phyloP scores from a whole-genome alignment of 2,888 invertebrate species.

The Conus canariensis region DNA sequence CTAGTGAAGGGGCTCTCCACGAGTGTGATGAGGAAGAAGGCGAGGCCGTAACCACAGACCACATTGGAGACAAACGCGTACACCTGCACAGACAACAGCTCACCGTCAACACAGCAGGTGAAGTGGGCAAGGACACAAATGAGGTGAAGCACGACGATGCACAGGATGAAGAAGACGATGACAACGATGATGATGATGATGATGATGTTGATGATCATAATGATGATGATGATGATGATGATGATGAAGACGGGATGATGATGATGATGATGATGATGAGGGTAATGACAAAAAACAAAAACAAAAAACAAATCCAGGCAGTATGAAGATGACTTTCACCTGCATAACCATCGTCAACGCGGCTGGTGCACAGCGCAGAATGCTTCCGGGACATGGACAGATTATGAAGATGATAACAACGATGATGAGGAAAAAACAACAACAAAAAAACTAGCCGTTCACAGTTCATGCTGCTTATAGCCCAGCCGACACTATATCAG shows the following conservation, averaged over 20 bases:
- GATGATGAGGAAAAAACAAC: too few species aligned
- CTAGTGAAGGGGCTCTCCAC: slow-evolving; percentile 50
- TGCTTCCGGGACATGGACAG: too few species aligned
- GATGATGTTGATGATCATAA: slow-evolving; percentile 45
- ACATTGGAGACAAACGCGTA: slow-evolving; percentile 48
- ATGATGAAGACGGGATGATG: background rate
- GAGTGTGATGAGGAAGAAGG: slow-evolving; percentile 49
- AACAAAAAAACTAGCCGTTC: too few species aligned
- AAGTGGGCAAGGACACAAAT: too few species aligned
- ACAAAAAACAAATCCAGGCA: too few species aligned
- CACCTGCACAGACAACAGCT: slow-evolving; percentile 38
- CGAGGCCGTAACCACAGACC: slow-evolving; percentile 40
- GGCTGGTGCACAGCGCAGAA: too few species aligned
- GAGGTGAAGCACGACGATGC: background rate
- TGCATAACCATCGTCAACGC: too few species aligned
- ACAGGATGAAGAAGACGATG: background rate
- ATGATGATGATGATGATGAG: background rate
- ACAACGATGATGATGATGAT: slow-evolving; percentile 42
- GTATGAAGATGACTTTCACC: too few species aligned
- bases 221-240: background rate
- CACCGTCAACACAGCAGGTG: background rate
- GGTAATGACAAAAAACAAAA: too few species aligned
- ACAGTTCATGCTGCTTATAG: too few species aligned
- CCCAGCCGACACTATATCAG: too few species aligned
- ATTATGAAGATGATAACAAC: too few species aligned